Conservation (phyloP, 1,140 invertebrate species). For the Cecropterus lyciades region DNA sequence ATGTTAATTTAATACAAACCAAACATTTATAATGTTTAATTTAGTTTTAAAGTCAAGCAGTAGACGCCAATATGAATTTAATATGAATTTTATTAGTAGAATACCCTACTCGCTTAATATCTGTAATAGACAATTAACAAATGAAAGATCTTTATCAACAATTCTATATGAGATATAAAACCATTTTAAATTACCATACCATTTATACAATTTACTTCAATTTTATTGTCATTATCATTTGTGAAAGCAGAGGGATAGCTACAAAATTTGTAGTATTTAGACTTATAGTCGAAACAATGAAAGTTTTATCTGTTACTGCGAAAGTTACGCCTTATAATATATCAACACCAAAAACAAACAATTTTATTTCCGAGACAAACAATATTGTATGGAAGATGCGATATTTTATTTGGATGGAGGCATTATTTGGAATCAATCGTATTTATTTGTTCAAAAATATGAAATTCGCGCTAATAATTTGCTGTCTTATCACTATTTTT, state of each 20-base stretch:
- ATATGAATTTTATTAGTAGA: constrained; percentile 7
- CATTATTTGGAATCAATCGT: constrained; percentile 26
- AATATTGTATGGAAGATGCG: not conserved
- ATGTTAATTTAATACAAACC: too few species aligned
- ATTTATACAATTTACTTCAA: too few species aligned
- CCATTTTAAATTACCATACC: too few species aligned
- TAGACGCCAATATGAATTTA: too few species aligned
- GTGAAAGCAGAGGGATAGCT: too few species aligned
- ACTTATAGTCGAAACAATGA: not conserved
- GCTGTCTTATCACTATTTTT: constrained; percentile 6
- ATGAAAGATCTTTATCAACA: constrained; percentile 6
- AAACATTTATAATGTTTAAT: too few species aligned
- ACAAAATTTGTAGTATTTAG: too few species aligned
- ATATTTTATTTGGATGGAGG: constrained; percentile 17
- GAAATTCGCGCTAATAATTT: constrained; percentile 5
- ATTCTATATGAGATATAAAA: not conserved
- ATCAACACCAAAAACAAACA: not conserved
- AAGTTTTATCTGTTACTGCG: not conserved
- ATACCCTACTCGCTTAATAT: too few species aligned
- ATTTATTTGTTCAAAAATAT: constrained; percentile 28
- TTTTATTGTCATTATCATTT: too few species aligned
- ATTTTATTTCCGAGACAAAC: not conserved
- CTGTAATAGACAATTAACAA: not conserved
- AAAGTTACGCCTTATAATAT: not conserved
- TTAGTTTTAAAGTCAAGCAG: too few species aligned